Conservation (phyloP, 2,113 vertebrate genomes). For the Carettochelys insculpta region DNA sequence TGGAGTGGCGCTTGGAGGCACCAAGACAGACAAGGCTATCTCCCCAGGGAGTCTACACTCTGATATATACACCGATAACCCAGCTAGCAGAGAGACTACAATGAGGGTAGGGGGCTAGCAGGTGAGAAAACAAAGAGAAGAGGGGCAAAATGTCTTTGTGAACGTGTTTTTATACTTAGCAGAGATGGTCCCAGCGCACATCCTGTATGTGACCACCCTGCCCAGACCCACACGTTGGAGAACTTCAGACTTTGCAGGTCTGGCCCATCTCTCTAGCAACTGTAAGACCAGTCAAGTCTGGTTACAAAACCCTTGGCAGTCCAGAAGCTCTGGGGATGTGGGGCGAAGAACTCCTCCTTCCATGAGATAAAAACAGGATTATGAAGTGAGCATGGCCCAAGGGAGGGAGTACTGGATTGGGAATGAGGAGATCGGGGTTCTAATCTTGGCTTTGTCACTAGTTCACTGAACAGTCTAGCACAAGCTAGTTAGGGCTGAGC, state of each 20-base stretch:
- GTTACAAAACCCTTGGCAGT: neutral
- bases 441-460: conserved; percentile 22
- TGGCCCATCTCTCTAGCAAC: neutral
- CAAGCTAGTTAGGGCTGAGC: neutral
- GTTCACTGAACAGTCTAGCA: neutral
- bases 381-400: neutral
- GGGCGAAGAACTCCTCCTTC: neutral
- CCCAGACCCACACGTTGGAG: rapidly evolving
- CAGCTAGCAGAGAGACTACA: neutral
- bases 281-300: rapidly evolving
- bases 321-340: neutral
- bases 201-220: neutral
- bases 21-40: neutral
- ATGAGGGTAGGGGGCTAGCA: neutral
- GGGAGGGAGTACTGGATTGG: conserved; percentile 28
- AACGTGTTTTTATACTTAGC: neutral
- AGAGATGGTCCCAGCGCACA: neutral
- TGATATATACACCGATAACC: neutral
- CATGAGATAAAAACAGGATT: neutral
- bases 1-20: neutral
- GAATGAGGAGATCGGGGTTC: conserved; percentile 45
- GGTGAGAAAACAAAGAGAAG: neutral
- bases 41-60: neutral
- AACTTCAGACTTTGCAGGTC: neutral
- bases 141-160: rapidly evolving